Evolutionary conservation across 2,797 vertebrate species (phyloP).

Genomic region (Tadarida brasiliensis): DNA sequence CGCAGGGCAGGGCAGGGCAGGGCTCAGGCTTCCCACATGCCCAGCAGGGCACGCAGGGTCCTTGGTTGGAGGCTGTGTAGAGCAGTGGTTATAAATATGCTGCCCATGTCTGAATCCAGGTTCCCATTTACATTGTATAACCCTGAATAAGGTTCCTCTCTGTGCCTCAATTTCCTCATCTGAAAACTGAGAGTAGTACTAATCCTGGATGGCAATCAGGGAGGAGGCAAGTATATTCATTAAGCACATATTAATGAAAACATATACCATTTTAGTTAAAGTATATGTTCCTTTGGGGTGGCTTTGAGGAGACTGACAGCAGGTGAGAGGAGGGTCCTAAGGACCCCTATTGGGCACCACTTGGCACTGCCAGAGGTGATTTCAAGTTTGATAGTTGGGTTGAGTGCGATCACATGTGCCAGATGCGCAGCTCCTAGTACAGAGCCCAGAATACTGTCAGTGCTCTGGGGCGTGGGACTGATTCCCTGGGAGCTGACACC

Average conservation of each 20-base stretch:
- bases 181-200: neutral
- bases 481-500: neutral
- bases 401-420: neutral
- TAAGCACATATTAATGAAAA: neutral
- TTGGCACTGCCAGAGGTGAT: neutral
- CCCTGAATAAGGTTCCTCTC: neutral
- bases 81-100: neutral
- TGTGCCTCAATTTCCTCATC: neutral
- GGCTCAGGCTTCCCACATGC: neutral
- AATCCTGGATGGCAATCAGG: neutral
- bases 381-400: neutral
- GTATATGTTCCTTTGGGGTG: neutral
- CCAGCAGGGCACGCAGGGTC: neutral
- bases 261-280: neutral
- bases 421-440: neutral
- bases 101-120: neutral
- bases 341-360: neutral
- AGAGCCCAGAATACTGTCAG: neutral
- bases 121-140: neutral
- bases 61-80: neutral
- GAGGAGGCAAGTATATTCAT: neutral
- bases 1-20: neutral
- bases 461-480: no score
- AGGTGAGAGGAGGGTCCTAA: neutral
- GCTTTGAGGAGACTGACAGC: neutral